Conservation (phyloP, 1,140 invertebrate genomes). For the Chionoecetes opilio region DNA sequence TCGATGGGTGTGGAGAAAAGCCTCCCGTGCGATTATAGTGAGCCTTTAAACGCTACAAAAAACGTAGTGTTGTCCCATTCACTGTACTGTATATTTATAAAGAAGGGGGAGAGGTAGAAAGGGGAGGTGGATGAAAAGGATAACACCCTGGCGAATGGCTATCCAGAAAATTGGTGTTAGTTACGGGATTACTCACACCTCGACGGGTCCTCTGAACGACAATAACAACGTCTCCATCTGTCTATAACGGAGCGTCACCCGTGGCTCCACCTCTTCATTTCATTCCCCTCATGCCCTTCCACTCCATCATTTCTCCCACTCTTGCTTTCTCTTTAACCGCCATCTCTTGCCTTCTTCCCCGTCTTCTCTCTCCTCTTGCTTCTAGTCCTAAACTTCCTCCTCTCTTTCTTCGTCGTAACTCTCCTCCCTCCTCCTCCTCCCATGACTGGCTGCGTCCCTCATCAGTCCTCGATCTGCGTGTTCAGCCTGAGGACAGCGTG, state of each 20-base stretch:
- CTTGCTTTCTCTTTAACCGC: too few relatives aligned
- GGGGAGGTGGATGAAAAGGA: background rate
- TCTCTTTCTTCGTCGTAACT: too few relatives aligned
- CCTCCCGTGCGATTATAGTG: conserved; percentile 1
- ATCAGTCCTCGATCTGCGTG: conserved; percentile 36
- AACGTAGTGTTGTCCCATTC: background rate
- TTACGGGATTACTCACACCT: conserved; percentile 54
- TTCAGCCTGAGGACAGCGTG: background rate
- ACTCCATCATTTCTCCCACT: background rate
- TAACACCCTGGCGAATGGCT: background rate
- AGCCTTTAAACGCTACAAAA: conserved; percentile 35
- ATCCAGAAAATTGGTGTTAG: conserved; percentile 64
- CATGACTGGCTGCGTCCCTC: background rate
- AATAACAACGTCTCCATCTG: conserved; percentile 52
- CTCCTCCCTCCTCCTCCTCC: background rate
- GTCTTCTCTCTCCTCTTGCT: too few relatives aligned
- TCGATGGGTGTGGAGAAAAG: background rate
- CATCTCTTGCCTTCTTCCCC: too few relatives aligned
- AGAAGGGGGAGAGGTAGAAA: background rate
- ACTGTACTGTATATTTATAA: conserved; percentile 2
- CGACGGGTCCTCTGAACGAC: conserved; percentile 13
- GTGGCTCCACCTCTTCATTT: background rate
- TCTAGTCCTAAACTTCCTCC: too few relatives aligned
- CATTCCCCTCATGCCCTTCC: background rate
- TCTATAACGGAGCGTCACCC: background rate